Conservation (phyloP, 2,888 invertebrate genomes). For the Cephus pygmeus region DNA sequence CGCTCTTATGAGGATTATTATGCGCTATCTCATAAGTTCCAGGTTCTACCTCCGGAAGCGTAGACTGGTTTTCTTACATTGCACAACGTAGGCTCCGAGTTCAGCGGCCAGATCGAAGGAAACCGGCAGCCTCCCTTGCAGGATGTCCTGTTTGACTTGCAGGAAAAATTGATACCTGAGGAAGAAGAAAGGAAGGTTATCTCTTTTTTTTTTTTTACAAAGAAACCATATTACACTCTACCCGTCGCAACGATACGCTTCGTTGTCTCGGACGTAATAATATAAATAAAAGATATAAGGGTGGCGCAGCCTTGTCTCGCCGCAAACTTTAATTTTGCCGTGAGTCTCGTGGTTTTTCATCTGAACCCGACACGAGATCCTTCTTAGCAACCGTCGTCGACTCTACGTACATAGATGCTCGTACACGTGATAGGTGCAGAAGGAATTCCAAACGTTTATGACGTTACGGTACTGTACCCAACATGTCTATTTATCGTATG, state of each 20-base stretch:
- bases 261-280: not conserved
- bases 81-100: constrained; percentile 91
- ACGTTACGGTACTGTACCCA: not conserved
- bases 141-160: constrained; percentile 95
- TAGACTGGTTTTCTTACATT: constrained; percentile 77
- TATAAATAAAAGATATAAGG: constrained; percentile 4
- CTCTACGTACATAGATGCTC: not conserved
- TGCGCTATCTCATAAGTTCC: not conserved
- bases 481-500: not conserved
- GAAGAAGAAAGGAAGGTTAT: constrained; percentile 41
- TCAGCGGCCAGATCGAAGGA: constrained; percentile 92
- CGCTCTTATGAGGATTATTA: not conserved
- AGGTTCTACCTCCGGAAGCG: not conserved
- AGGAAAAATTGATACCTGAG: constrained; percentile 95
- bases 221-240: not conserved
- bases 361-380: constrained; percentile 23
- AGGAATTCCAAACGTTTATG: not conserved
- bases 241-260: not conserved
- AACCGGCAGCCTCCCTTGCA: constrained; percentile 92
- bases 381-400: constrained; percentile 9
- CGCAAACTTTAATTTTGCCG: constrained; percentile 34
- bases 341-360: constrained; percentile 33
- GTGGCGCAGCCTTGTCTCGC: constrained; percentile 6
- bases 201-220: not conserved
- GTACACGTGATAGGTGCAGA: not conserved